Conservation (phyloP, 2,888 invertebrate species). For the Ochropacha duplaris region DNA sequence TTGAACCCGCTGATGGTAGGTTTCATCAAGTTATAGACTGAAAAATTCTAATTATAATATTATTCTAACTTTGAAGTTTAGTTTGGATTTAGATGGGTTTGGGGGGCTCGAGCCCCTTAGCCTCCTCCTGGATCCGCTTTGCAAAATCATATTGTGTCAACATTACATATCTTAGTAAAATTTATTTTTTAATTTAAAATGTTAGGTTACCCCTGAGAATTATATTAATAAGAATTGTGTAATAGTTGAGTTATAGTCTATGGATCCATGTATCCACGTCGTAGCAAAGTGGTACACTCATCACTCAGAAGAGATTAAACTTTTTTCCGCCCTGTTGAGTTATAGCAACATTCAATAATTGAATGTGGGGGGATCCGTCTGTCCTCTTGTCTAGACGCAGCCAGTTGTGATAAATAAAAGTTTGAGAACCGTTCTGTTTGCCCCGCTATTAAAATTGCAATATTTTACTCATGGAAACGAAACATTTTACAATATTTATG, state of each 20-base stretch:
- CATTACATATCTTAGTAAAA: too few species aligned
- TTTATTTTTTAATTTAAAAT: too few species aligned
- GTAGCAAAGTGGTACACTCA: slow-evolving; percentile 46
- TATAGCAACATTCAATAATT: slow-evolving; percentile 49
- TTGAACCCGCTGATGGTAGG: too few species aligned
- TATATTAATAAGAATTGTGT: background rate
- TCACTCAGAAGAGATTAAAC: slow-evolving; percentile 67
- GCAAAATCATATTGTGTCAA: too few species aligned
- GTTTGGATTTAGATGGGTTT: too few species aligned
- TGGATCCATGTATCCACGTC: slow-evolving; percentile 36
- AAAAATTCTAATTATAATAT: too few species aligned
- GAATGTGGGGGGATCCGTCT: slow-evolving; percentile 43
- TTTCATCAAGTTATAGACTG: too few species aligned
- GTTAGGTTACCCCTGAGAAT: background rate
- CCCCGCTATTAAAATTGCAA: background rate
- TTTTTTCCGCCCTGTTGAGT: slow-evolving; percentile 48
- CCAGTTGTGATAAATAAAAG: slow-evolving; percentile 3
- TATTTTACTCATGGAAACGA: background rate
- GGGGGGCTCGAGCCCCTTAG: too few species aligned
- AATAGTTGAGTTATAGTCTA: background rate
- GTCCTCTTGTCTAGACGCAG: slow-evolving; percentile 33
- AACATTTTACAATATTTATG: background rate
- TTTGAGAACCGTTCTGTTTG: background rate
- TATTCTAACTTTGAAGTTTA: too few species aligned
- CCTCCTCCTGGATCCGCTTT: too few species aligned